Evolutionary conservation across 2,113 vertebrate genomes (phyloP), one percentile per base, ranked within the genome.

Genomic region (Alosa alosa): DNA sequence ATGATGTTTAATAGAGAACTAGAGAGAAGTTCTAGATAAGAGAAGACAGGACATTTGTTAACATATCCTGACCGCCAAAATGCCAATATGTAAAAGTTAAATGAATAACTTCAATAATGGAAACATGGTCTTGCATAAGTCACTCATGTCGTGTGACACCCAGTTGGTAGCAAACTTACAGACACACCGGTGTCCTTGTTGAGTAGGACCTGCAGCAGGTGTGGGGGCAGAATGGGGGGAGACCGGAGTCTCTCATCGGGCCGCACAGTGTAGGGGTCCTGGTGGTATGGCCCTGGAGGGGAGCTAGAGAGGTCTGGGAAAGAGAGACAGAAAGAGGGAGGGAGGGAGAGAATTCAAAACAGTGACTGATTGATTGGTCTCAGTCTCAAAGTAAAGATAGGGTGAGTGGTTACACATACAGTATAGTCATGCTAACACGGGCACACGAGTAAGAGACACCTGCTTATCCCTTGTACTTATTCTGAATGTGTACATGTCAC

Each of bases 171-270:
- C 2, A 55, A 68, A 97, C 98, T 97, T 94, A 99, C 98, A 25
- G 97, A 99, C 89, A 99, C 92, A 1, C 97, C 97, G 0, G 98
- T 99, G 95, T 99, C 97, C 95, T 99, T 99, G 90, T 99, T 99
- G 84, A 99, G 97, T 91, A 99, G 97, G 91, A 99, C 98, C 92
- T 99, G 98, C 83, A 99, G 93, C 87, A 99, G 96, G 88, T 99
- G 98, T 0, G 98, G 98, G 0, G 98, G 98, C 3, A 99, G 95
- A 81, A 98, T 97, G 8, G 98, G 98, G 0, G 98, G 98, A 0
- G 96, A 94, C 72, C 97, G 98, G 84, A 97, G 94, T 78, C 96
- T 96, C 82, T 99, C 98, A 55, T 99, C 98, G 1, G 95, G 86
- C 88, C 97, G 98, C 17, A 90, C 95, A 0, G 95, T 78, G 7